These are phyloP conservation scores for Toxostoma redivivum DNA, from an alignment of 2,113 vertebrate genomes.

Conservation along the genomic window DNA sequence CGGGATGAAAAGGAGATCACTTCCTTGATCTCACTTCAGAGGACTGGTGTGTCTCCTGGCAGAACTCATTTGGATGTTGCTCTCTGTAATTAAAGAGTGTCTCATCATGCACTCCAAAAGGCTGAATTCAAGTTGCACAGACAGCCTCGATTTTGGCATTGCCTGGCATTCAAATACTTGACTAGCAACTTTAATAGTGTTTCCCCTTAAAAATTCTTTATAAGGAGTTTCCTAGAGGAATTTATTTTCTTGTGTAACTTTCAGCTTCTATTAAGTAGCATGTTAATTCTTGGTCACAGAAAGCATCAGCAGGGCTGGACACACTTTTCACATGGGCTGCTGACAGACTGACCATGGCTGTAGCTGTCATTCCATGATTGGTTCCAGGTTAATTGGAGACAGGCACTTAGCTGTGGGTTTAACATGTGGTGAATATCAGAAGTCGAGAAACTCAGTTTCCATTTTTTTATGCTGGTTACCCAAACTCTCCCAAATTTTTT, in stretches of 20 bases:
- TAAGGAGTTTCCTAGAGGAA: not conserved
- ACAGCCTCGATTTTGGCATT: not conserved
- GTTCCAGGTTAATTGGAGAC: not conserved
- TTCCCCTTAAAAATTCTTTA: not conserved
- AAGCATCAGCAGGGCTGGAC: not conserved
- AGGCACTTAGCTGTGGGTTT: not conserved
- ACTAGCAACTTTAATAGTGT: not conserved
- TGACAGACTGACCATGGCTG: not conserved
- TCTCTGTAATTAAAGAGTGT: slow-evolving; percentile 32
- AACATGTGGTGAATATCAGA: not conserved
- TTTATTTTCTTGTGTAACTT: not conserved
- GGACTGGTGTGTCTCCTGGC: slow-evolving; percentile 27
- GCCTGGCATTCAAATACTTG: not conserved
- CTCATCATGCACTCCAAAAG: not conserved
- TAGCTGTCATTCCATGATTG: not conserved
- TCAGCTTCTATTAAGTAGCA: not conserved
- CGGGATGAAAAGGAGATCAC: slow-evolving; percentile 17
- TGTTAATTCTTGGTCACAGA: not conserved
- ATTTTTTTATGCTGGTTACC: not conserved
- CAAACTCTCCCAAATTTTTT: no score
- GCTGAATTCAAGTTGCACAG: not conserved
- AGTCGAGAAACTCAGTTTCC: not conserved
- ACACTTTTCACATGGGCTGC: not conserved
- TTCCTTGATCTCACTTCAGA: slow-evolving; percentile 39
- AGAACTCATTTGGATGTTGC: slow-evolving; percentile 48